Evolutionary conservation across 2,113 vertebrate genomes (phyloP).

Genomic region (Pseudorectes ferrugineus): DNA sequence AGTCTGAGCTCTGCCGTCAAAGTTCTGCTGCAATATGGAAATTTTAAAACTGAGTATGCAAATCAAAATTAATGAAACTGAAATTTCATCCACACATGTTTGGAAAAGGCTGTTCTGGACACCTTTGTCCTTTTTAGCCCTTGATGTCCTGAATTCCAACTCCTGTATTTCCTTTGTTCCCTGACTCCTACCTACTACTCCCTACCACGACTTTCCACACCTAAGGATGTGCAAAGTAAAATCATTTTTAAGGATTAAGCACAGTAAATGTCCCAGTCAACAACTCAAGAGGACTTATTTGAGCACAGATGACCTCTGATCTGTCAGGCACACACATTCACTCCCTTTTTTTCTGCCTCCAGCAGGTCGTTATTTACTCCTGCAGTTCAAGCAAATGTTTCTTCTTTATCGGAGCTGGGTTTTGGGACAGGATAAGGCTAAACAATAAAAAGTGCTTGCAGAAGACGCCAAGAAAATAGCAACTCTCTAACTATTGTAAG

Average conservation of each 20-base stretch:
- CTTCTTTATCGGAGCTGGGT: neutral
- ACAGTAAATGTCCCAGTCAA: neutral
- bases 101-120: neutral
- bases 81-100: accelerated
- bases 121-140: neutral
- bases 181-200: neutral
- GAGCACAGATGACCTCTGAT: neutral
- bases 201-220: neutral
- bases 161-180: neutral
- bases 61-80: neutral
- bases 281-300: neutral
- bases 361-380: neutral
- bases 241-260: neutral
- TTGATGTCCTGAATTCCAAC: neutral
- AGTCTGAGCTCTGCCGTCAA: neutral
- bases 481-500: neutral
- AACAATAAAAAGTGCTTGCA: neutral
- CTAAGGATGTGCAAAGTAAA: neutral
- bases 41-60: neutral
- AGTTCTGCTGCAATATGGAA: neutral
- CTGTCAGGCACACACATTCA: too few species aligned
- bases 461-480: neutral
- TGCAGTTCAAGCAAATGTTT: neutral
- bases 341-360: neutral
- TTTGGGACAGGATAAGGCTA: neutral